Percentiles rank a stretch among this genome's conserved stretches.
phyloP scores from a whole-genome alignment of 2,113 vertebrate species.

The Scomber scombrus region DNA sequence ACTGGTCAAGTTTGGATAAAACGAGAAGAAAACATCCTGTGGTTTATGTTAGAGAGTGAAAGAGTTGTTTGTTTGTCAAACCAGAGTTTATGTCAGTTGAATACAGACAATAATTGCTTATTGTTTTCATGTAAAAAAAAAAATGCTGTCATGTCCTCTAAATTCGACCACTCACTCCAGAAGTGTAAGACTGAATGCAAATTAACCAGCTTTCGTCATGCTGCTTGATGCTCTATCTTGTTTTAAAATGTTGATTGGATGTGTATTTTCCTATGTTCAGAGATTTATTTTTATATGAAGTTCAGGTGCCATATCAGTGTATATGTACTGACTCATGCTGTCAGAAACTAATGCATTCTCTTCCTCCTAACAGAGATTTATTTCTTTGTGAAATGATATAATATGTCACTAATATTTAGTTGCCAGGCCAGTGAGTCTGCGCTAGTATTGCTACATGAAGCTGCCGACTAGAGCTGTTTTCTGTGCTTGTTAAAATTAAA shows the following conservation, averaged over 20 bases:
- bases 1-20: constrained; percentile 35
- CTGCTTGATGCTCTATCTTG: constrained; percentile 28
- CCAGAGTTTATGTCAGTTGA: neutral
- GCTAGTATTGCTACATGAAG: constrained; percentile 81
- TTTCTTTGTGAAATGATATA: constrained; percentile 81
- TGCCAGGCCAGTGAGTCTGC: constrained; percentile 88
- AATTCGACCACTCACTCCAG: neutral
- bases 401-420: constrained; percentile 87
- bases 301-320: constrained; percentile 86
- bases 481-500: constrained; percentile 61
- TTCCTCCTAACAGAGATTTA: constrained; percentile 62
- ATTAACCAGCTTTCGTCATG: neutral
- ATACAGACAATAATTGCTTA: neutral
- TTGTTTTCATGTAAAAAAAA: neutral
- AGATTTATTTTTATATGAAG: constrained; percentile 84
- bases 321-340: constrained; percentile 85
- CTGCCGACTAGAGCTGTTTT: constrained; percentile 22
- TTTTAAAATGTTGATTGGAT: constrained; percentile 48
- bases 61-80: constrained; percentile 3
- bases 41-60: constrained; percentile 23
- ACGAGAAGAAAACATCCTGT: constrained; percentile 34
- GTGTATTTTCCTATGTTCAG: constrained; percentile 69
- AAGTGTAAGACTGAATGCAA: neutral
- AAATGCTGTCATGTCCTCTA: neutral
- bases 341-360: constrained; percentile 65